Percentiles rank a stretch among this genome's conserved stretches.
These are phyloP conservation scores for Coenonympha arcania DNA, from an alignment of 2,888 invertebrate genomes.

Conservation along the genomic window DNA sequence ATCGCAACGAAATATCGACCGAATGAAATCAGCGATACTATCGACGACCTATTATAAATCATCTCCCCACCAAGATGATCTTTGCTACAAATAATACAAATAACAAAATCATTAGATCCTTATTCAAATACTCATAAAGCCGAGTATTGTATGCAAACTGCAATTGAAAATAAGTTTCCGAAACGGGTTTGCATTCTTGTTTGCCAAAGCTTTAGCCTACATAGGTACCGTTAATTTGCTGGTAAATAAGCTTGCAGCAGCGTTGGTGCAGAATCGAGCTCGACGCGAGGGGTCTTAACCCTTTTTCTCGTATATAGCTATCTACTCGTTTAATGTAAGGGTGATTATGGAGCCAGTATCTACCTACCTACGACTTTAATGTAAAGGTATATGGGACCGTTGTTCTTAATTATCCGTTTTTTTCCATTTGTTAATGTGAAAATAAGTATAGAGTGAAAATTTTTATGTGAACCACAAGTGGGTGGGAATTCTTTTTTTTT, in stretches of 20 bases:
- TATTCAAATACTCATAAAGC: conserved; percentile 10
- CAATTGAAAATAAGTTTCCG: conserved; percentile 4
- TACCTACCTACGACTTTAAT: not conserved
- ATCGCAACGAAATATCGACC: conserved; percentile 25
- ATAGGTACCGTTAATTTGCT: conserved; percentile 19
- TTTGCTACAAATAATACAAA: not conserved
- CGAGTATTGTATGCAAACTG: conserved; percentile 13
- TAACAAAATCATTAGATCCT: conserved; percentile 8
- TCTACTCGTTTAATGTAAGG: conserved; percentile 17
- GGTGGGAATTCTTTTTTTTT: too few relatives aligned
- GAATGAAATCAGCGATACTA: conserved; percentile 29
- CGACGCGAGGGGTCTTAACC: conserved; percentile 53
- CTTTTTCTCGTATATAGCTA: conserved; percentile 31
- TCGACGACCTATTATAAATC: conserved; percentile 31
- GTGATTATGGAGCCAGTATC: conserved; percentile 4
- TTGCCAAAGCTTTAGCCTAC: conserved; percentile 31
- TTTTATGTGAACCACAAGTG: too few relatives aligned
- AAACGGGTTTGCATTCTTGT: conserved; percentile 30
- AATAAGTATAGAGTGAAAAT: too few relatives aligned
- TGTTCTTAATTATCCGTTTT: too few relatives aligned
- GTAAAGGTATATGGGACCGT: too few relatives aligned
- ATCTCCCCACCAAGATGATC: conserved; percentile 29
- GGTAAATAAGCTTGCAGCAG: conserved; percentile 47
- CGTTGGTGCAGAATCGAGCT: conserved; percentile 55
- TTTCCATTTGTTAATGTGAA: too few relatives aligned